Evolutionary conservation across 2,113 vertebrate genomes (phyloP).

Genomic region (Gobius niger): DNA sequence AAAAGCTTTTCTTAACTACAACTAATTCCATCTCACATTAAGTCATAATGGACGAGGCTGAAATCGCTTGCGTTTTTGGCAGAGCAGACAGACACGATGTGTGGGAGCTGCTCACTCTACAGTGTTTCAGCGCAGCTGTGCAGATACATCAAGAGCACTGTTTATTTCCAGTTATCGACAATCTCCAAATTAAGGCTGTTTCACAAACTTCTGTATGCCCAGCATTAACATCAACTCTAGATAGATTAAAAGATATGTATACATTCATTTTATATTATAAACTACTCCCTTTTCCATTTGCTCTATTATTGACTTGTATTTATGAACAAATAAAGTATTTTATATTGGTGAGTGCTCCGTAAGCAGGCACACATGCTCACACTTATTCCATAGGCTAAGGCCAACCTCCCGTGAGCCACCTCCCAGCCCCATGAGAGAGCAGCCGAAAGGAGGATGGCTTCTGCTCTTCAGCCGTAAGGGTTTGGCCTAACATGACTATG

Average conservation of each 20-base stretch:
- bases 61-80: slow-evolving; percentile 62
- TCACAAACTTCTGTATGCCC: slow-evolving; percentile 4
- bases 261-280: background rate
- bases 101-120: slow-evolving; percentile 49
- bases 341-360: slow-evolving; percentile 6
- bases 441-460: slow-evolving; percentile 55
- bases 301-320: slow-evolving; percentile 28
- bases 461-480: slow-evolving; percentile 56
- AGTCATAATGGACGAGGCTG: slow-evolving; percentile 46
- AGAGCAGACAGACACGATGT: slow-evolving; percentile 45
- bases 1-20: slow-evolving; percentile 42
- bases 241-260: background rate
- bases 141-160: slow-evolving; percentile 47
- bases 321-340: slow-evolving; percentile 32
- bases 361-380: slow-evolving; percentile 24
- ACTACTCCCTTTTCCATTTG: background rate
- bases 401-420: slow-evolving; percentile 45
- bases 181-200: slow-evolving; percentile 10
- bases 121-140: slow-evolving; percentile 60
- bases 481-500: slow-evolving; percentile 61
- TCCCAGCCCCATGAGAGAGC: slow-evolving; percentile 63
- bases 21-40: slow-evolving; percentile 63
- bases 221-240: background rate
- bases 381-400: slow-evolving; percentile 34
- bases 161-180: slow-evolving; percentile 49